phyloP scores from a whole-genome alignment of 1,140 invertebrate genomes.

The Pogonognathellus flavescens region DNA sequence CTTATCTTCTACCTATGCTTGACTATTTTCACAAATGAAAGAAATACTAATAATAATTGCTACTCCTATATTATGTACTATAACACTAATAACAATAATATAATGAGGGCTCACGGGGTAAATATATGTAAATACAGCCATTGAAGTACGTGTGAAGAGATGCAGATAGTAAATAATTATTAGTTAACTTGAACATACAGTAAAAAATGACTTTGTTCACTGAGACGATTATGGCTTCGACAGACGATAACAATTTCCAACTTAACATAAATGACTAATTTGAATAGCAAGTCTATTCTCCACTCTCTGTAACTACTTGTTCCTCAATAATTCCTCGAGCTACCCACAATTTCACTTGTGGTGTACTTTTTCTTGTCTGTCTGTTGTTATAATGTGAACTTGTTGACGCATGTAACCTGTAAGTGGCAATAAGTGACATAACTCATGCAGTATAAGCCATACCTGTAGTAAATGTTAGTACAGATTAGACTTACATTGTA shows the following conservation, averaged over 20 bases:
- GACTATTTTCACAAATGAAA: too few relatives aligned
- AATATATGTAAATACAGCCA: too few relatives aligned
- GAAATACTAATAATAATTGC: too few relatives aligned
- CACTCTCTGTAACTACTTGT: conserved; percentile 39
- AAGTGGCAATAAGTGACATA: neutral
- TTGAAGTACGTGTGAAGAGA: conserved; percentile 30
- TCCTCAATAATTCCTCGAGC: conserved; percentile 27
- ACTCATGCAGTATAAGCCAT: conserved; percentile 7
- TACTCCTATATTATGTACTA: too few relatives aligned
- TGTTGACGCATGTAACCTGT: neutral
- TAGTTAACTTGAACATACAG: conserved; percentile 26
- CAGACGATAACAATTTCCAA: conserved; percentile 35
- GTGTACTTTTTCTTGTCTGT: neutral
- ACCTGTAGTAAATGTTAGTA: neutral
- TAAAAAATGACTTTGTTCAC: conserved; percentile 24
- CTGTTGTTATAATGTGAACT: neutral
- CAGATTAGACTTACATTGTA: conserved; percentile 17
- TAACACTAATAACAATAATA: too few relatives aligned
- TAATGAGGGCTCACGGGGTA: too few relatives aligned
- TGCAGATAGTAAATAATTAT: conserved; percentile 7
- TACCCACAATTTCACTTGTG: conserved; percentile 40
- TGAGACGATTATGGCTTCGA: conserved; percentile 35
- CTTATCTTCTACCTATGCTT: too few relatives aligned
- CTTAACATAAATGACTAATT: conserved; percentile 41
- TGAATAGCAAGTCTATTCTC: conserved; percentile 35